Evolutionary conservation across 1,140 invertebrate genomes (phyloP), one percentile per base, ranked within the genome.

Genomic region (Choristoneura fumiferana): DNA sequence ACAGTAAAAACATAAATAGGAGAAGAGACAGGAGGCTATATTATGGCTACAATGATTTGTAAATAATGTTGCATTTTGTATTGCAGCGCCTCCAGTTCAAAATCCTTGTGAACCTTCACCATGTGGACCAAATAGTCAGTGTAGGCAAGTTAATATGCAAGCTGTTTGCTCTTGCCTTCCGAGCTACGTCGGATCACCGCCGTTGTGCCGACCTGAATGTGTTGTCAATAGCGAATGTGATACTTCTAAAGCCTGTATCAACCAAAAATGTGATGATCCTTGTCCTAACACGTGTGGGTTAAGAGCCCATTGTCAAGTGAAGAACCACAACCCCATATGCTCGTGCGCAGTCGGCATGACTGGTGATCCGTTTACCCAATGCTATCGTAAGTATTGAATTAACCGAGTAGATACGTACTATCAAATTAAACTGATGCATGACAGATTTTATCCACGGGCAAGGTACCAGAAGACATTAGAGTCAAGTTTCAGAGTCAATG

Each of bases 201-300:
- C 94, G 12, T 91, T 91, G 59, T 96, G 95, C 72, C 90, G 94
- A 62, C 92, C 95, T 14, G 94, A 95, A 78, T 96, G 95, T 84
- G 91, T 94, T 45, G 91, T 94, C 4, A 95, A 94, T 78, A 92
- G 93, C 8, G 95, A 96, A 83, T 94, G 95, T 87, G 84, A 92
- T 39, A 78, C 90, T 8, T 92, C 92, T 59, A 91, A 93, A 73
- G 94, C 94, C 0, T 96, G 95, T 75, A 90, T 95, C 13, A 94
- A 95, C 80, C 92, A 95, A 71, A 95, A 94, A 88, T 96, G 95
- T 75, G 89, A 91, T 34, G 93, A 96, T 76, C 95, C 95, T n/a
- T 96, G 95, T 63, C 91, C 92, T 9, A 94, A 94, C 57, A 92
- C 93, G 9, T 97, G 96, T 82, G 95, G 95, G 6, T 81, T 92